Percentiles rank a stretch among this genome's conserved stretches.
These are phyloP conservation scores for Dendrolimus kikuchii DNA, from an alignment of 1,140 invertebrate genomes.

Conservation along the genomic window DNA sequence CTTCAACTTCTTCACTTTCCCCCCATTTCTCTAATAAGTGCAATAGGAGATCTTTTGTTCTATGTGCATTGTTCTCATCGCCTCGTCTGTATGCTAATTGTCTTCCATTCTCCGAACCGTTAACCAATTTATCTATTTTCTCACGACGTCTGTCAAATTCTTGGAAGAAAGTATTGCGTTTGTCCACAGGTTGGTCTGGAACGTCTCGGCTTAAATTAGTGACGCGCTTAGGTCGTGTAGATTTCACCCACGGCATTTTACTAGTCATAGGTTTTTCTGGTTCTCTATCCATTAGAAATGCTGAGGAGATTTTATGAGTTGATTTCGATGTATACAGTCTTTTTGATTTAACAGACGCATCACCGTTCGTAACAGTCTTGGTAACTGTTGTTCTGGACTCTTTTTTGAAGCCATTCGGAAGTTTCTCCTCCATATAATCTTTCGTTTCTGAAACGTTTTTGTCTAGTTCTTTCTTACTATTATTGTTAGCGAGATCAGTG, in stretches of 20 bases:
- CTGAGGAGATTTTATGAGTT: slow-evolving; percentile 44
- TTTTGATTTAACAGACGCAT: slow-evolving; percentile 45
- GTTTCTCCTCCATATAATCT: slow-evolving; percentile 37
- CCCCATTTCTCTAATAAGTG: slow-evolving; percentile 83
- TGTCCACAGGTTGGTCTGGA: slow-evolving; percentile 74
- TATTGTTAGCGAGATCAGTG: slow-evolving; percentile 73
- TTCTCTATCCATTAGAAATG: slow-evolving; percentile 52
- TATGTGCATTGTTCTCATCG: slow-evolving; percentile 73
- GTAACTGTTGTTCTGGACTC: slow-evolving; percentile 39
- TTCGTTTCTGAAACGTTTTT: slow-evolving; percentile 56
- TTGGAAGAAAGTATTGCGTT: slow-evolving; percentile 72
- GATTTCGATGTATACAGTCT: slow-evolving; percentile 55
- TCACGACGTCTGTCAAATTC: slow-evolving; percentile 67
- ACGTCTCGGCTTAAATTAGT: slow-evolving; percentile 77
- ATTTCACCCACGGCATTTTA: slow-evolving; percentile 72
- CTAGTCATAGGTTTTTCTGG: slow-evolving; percentile 53
- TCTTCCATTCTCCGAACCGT: slow-evolving; percentile 44
- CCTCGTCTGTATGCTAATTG: slow-evolving; percentile 62
- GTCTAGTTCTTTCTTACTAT: slow-evolving; percentile 51
- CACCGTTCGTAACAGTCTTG: slow-evolving; percentile 47
- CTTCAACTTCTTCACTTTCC: slow-evolving; percentile 67
- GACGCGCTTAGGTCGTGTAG: slow-evolving; percentile 73
- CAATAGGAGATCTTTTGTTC: slow-evolving; percentile 81
- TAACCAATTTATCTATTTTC: slow-evolving; percentile 62
- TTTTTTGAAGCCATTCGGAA: slow-evolving; percentile 53